Conservation (phyloP, 2,888 invertebrate species). For the Lepeophtheirus nordmannii region DNA sequence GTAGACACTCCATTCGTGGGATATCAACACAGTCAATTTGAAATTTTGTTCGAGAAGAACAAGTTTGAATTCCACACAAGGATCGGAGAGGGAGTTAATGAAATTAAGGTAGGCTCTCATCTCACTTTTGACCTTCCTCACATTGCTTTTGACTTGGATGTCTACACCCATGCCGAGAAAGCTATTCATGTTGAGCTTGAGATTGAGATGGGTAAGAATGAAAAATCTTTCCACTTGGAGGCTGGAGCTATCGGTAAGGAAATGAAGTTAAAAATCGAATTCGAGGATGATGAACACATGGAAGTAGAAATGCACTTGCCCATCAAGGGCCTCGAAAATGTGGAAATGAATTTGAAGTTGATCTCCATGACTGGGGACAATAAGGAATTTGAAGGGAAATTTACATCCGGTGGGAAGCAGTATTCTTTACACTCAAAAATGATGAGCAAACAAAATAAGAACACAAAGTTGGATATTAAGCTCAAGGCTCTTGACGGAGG, state of each 20-base stretch:
- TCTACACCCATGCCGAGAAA: neutral
- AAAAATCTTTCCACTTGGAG: slow-evolving; percentile 1
- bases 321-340: neutral
- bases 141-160: neutral
- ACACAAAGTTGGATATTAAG: neutral
- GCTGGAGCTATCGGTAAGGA: slow-evolving; percentile 5
- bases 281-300: neutral
- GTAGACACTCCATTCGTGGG: slow-evolving; percentile 1
- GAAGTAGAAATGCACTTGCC: neutral
- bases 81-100: neutral
- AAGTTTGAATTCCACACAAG: neutral
- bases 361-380: neutral
- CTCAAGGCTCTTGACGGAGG: neutral
- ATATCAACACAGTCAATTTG: neutral
- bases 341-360: slow-evolving; percentile 2
- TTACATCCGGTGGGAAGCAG: neutral
- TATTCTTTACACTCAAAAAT: neutral
- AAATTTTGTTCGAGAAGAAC: neutral
- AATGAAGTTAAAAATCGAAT: neutral
- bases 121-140: neutral
- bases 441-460: neutral
- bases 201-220: neutral
- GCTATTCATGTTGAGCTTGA: neutral
- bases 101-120: neutral
- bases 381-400: neutral